phyloP scores from a whole-genome alignment of 2,888 invertebrate genomes.

The Lymantria dispar region DNA sequence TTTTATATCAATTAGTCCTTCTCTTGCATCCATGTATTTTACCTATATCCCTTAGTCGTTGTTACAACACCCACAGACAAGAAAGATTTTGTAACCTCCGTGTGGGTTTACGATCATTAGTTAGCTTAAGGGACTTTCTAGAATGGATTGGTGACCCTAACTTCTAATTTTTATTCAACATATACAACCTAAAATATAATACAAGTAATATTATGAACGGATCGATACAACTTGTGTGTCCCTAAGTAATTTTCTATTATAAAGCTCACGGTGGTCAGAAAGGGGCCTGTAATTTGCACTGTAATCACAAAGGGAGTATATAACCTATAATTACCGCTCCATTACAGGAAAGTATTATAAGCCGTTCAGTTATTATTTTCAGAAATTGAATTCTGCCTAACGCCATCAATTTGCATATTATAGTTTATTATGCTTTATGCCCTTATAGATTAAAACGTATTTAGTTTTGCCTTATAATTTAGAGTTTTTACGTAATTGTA shows the following conservation, averaged over 20 bases:
- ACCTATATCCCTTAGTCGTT: too few species aligned
- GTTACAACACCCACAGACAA: too few species aligned
- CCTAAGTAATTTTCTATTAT: not conserved
- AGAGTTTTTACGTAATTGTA: too few species aligned
- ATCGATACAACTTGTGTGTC: not conserved
- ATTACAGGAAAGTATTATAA: slow-evolving; percentile 42
- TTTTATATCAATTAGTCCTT: too few species aligned
- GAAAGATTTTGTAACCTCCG: too few species aligned
- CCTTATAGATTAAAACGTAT: not conserved
- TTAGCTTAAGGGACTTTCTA: too few species aligned
- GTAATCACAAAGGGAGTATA: not conserved
- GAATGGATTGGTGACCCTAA: too few species aligned
- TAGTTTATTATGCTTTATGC: slow-evolving; percentile 9
- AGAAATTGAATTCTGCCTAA: slow-evolving; percentile 70
- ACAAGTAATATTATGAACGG: not conserved
- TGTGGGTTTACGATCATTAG: too few species aligned
- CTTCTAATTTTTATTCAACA: too few species aligned
- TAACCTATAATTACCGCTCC: slow-evolving; percentile 47
- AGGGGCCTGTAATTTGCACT: not conserved
- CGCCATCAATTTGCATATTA: slow-evolving; percentile 57
- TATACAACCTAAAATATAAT: too few species aligned
- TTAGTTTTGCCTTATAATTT: not conserved
- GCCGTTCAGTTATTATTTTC: slow-evolving; percentile 60
- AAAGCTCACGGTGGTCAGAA: not conserved
- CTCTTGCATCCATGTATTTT: too few species aligned